Conservation (phyloP, 2,797 vertebrate species). For the Fratercula arctica region DNA sequence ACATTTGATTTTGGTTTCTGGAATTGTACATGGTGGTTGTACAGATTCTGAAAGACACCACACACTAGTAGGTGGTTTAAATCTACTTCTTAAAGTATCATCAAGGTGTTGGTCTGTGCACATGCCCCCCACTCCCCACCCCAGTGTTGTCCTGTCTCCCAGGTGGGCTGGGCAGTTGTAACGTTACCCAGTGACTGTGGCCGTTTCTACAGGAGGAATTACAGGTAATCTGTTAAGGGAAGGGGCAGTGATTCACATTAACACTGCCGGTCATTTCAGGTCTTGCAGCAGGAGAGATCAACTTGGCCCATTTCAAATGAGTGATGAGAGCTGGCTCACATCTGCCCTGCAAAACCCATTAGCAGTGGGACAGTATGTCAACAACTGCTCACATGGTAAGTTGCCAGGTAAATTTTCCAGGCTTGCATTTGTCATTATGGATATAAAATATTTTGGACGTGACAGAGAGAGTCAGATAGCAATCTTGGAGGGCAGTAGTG, state of each 20-base stretch:
- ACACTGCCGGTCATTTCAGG: conserved; percentile 50
- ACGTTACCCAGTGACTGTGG: no score
- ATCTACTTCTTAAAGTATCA: not conserved
- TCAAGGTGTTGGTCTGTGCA: not conserved
- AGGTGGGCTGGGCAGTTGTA: not conserved
- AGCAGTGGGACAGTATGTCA: conserved; percentile 92
- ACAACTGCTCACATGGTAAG: conserved; percentile 90
- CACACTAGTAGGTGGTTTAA: not conserved
- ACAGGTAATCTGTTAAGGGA: not conserved
- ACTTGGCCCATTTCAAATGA: conserved; percentile 84
- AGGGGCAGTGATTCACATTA: not conserved
- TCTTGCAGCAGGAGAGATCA: conserved; percentile 91
- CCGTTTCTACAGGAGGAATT: not conserved
- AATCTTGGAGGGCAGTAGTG: not conserved
- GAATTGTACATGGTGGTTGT: not conserved
- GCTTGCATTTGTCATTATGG: not conserved
- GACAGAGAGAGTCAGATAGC: not conserved
- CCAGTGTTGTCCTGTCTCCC: not conserved
- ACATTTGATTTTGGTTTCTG: not conserved
- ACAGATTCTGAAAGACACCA: not conserved
- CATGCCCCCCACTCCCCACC: rapidly evolving
- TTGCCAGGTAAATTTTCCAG: not conserved
- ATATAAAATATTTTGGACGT: not conserved
- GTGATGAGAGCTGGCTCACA: conserved; percentile 90
- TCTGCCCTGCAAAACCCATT: conserved; percentile 82